Percentiles rank a stretch among this genome's conserved stretches.
Conservation (phyloP, 2,797 vertebrate species). For the Saxicola maurus region DNA sequence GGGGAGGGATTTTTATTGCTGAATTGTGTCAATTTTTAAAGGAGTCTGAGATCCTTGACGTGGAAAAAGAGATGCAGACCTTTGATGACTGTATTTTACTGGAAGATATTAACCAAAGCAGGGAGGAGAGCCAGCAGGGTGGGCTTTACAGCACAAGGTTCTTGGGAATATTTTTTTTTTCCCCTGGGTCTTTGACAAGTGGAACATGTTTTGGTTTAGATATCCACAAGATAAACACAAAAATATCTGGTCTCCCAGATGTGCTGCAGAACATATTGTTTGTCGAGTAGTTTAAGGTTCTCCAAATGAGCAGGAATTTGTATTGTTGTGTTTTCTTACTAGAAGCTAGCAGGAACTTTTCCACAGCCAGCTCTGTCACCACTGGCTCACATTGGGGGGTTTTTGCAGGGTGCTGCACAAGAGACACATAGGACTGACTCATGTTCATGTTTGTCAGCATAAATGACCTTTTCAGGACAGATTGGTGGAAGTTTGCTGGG, state of each 20-base stretch:
- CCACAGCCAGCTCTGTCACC: background rate
- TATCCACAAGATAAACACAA: background rate
- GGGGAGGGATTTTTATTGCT: background rate
- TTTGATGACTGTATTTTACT: background rate
- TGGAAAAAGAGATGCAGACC: background rate
- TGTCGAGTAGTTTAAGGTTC: background rate
- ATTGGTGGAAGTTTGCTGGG: background rate
- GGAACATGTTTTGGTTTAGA: background rate
- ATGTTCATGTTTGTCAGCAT: background rate
- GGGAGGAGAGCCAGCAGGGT: background rate
- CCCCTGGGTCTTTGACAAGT: background rate
- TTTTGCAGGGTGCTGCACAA: background rate
- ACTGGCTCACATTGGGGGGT: background rate
- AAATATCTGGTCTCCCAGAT: background rate
- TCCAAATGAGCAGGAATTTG: background rate
- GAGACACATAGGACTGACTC: background rate
- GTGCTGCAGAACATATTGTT: background rate
- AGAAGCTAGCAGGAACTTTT: background rate
- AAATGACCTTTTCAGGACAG: background rate
- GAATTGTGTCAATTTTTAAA: background rate
- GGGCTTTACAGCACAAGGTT: background rate
- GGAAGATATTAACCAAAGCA: background rate
- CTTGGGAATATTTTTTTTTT: background rate
- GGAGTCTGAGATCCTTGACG: background rate
- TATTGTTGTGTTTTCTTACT: background rate